phyloP scores from a whole-genome alignment of 2,113 vertebrate genomes.

The Coturnix japonica region DNA sequence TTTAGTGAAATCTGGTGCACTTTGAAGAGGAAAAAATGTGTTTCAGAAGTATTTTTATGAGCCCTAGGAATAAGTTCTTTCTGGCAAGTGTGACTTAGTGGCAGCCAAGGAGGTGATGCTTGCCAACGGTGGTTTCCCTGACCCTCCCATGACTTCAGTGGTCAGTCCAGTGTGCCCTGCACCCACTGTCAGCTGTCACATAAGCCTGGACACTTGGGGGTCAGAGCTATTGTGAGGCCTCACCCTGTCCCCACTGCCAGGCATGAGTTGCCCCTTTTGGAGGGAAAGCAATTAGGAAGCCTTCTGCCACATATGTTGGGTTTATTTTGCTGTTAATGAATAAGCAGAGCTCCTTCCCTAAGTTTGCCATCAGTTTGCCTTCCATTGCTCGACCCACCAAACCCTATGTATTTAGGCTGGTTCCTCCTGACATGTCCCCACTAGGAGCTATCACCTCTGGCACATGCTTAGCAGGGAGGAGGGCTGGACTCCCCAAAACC shows the following conservation, averaged over 20 bases:
- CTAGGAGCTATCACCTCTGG: not conserved
- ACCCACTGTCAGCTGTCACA: not conserved
- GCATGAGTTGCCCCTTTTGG: not conserved
- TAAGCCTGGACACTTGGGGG: not conserved
- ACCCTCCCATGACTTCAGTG: not conserved
- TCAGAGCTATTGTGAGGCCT: not conserved
- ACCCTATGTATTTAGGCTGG: not conserved
- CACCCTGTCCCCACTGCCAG: accelerated
- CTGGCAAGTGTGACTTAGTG: not conserved
- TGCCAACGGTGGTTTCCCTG: not conserved
- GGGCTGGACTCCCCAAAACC: not conserved
- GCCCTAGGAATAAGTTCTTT: constrained; percentile 3
- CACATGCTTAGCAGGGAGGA: not conserved
- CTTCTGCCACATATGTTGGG: accelerated
- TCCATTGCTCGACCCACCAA: not conserved
- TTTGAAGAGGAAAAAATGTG: not conserved
- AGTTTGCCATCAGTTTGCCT: not conserved
- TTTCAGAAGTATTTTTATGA: constrained; percentile 49
- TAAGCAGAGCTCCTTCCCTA: not conserved
- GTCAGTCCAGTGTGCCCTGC: not conserved
- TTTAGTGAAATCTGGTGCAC: not conserved
- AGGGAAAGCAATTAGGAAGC: not conserved
- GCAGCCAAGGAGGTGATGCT: not conserved
- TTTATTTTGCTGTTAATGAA: not conserved
- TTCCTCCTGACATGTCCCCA: accelerated